Percentiles rank a stretch among this genome's conserved stretches.
Evolutionary conservation across 2,888 invertebrate species (phyloP).

Genomic region (Eubasilissa splendida): DNA sequence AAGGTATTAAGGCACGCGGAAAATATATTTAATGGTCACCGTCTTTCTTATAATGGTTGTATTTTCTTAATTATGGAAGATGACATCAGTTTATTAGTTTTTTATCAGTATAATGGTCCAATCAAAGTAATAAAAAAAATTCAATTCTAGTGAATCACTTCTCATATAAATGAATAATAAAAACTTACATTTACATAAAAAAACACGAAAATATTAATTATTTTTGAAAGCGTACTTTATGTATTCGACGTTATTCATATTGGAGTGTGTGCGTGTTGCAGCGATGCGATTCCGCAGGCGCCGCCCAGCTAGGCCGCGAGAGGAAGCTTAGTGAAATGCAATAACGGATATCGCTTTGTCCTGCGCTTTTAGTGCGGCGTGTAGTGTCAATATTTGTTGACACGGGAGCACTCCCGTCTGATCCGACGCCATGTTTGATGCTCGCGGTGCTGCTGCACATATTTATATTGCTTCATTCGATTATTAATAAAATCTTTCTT

Average conservation of each 20-base stretch:
- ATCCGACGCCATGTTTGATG: slow-evolving; percentile 40
- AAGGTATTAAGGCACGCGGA: too few species aligned
- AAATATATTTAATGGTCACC: too few species aligned
- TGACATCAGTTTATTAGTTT: not conserved
- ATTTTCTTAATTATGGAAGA: not conserved
- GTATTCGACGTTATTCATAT: not conserved
- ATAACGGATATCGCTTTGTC: slow-evolving; percentile 54
- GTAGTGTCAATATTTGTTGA: slow-evolving; percentile 57
- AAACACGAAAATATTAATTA: too few species aligned
- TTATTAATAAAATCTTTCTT: too few species aligned
- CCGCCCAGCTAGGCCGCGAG: not conserved
- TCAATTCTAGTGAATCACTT: too few species aligned
- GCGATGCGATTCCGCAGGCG: not conserved
- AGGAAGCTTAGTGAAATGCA: slow-evolving; percentile 51
- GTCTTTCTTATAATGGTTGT: too few species aligned
- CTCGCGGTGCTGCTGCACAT: slow-evolving; percentile 26
- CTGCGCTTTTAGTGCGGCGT: slow-evolving; percentile 44
- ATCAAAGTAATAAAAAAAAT: too few species aligned
- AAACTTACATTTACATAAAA: too few species aligned
- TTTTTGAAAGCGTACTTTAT: not conserved
- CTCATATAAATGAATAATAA: not conserved
- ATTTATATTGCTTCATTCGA: too few species aligned
- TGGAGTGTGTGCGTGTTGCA: not conserved
- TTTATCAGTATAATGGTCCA: not conserved
- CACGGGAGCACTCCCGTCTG: slow-evolving; percentile 51